phyloP scores from a whole-genome alignment of 2,888 invertebrate species.

The Abscondita cerata region DNA sequence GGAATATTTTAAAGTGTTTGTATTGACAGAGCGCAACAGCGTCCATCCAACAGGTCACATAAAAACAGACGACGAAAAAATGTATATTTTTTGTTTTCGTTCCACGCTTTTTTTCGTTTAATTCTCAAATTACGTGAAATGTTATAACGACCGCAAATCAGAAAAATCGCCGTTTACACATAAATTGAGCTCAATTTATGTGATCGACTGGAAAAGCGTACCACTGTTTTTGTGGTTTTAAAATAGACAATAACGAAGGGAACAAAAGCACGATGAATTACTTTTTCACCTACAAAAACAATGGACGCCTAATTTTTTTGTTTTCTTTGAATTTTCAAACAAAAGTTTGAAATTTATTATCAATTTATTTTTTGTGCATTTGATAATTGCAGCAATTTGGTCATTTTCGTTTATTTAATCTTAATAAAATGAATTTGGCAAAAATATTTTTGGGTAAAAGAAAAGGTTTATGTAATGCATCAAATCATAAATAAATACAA shows the following conservation, averaged over 20 bases:
- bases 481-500: too few species aligned
- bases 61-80: constrained; percentile 6
- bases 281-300: constrained; percentile 12
- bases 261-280: constrained; percentile 19
- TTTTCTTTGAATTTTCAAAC: neutral
- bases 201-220: constrained; percentile 18
- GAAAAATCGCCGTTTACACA: constrained; percentile 15
- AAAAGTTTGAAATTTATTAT: too few species aligned
- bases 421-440: too few species aligned
- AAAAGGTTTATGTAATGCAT: too few species aligned
- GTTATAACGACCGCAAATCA: constrained; percentile 4
- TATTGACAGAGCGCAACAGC: constrained; percentile 26
- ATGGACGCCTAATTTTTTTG: constrained; percentile 6
- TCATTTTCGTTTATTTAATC: too few species aligned
- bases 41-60: constrained; percentile 29
- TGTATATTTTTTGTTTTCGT: neutral
- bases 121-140: neutral
- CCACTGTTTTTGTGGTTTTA: constrained; percentile 20
- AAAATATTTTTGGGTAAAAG: too few species aligned
- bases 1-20: constrained; percentile 3
- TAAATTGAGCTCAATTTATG: constrained; percentile 18
- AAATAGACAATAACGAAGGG: constrained; percentile 19
- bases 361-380: too few species aligned
- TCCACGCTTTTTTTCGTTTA: neutral
- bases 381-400: too few species aligned